Conservation (phyloP, 2,888 invertebrate species). For the Dicroscelio sp. region DNA sequence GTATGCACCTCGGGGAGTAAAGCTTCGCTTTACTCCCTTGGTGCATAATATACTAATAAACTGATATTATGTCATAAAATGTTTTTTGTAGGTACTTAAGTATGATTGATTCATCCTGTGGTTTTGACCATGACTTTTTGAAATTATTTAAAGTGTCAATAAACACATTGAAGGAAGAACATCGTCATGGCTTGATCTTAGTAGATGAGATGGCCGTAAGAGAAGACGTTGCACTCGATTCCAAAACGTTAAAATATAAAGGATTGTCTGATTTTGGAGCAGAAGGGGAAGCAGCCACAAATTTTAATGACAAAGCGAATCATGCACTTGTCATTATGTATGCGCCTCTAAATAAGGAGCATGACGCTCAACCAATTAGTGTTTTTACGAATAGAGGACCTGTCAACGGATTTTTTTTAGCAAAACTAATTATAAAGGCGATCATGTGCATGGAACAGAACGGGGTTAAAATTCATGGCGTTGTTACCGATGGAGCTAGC, state of each 20-base stretch:
- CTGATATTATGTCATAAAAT: too few species aligned
- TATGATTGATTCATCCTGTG: too few species aligned
- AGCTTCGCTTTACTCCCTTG: too few species aligned
- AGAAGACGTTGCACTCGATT: not conserved
- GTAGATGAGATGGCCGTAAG: constrained; percentile 6
- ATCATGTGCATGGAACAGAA: not conserved
- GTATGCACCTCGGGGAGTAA: too few species aligned
- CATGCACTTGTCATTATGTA: constrained; percentile 19
- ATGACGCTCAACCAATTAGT: not conserved
- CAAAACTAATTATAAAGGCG: not conserved
- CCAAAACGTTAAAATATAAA: not conserved
- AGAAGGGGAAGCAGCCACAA: not conserved
- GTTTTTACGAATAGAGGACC: constrained; percentile 2
- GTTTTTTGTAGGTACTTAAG: too few species aligned
- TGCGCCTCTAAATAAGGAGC: not conserved
- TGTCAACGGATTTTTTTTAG: not conserved
- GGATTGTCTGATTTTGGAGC: constrained; percentile 1
- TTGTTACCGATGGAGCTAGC: not conserved
- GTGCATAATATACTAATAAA: too few species aligned
- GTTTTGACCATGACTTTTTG: too few species aligned
- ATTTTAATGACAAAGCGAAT: not conserved
- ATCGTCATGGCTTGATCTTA: not conserved
- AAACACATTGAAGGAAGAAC: not conserved
- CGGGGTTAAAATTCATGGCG: not conserved
- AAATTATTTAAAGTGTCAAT: not conserved